Percentiles rank a stretch among this genome's conserved stretches.
Evolutionary conservation across 1,140 invertebrate species (phyloP).

Genomic region (Riptortus pedestris): DNA sequence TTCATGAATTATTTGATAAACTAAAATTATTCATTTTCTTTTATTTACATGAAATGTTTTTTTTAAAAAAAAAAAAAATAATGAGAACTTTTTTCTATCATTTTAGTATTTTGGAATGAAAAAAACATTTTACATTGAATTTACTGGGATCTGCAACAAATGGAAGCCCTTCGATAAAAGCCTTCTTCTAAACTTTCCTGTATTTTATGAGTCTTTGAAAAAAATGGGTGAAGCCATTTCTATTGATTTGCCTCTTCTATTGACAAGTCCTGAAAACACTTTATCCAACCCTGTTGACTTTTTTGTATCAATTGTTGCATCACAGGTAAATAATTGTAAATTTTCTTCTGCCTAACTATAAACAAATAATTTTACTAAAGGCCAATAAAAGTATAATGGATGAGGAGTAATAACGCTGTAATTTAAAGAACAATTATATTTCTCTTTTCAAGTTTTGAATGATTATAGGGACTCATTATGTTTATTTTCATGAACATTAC

Average conservation of each 20-base stretch:
- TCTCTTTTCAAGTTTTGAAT: too few relatives aligned
- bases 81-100: not conserved
- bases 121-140: not conserved
- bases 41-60: too few relatives aligned
- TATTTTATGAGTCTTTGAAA: constrained; percentile 3
- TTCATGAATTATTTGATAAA: too few relatives aligned
- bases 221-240: constrained; percentile 7
- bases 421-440: too few relatives aligned
- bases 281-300: constrained; percentile 45
- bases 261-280: constrained; percentile 54
- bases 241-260: constrained; percentile 65
- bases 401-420: too few relatives aligned
- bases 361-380: too few relatives aligned
- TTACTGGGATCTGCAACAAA: constrained; percentile 15
- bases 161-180: constrained; percentile 17
- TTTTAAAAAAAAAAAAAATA: too few relatives aligned
- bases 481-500: too few relatives aligned
- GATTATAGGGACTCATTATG: too few relatives aligned
- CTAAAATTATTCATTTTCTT: not conserved
- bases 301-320: constrained; percentile 80
- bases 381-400: too few relatives aligned
- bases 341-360: not conserved
- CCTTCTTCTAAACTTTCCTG: constrained; percentile 15
- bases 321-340: constrained; percentile 47
- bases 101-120: constrained; percentile 8